Evolutionary conservation across 2,888 invertebrate species (phyloP), one percentile per base, ranked within the genome.

Genomic region (Temnothorax unifasciatus): DNA sequence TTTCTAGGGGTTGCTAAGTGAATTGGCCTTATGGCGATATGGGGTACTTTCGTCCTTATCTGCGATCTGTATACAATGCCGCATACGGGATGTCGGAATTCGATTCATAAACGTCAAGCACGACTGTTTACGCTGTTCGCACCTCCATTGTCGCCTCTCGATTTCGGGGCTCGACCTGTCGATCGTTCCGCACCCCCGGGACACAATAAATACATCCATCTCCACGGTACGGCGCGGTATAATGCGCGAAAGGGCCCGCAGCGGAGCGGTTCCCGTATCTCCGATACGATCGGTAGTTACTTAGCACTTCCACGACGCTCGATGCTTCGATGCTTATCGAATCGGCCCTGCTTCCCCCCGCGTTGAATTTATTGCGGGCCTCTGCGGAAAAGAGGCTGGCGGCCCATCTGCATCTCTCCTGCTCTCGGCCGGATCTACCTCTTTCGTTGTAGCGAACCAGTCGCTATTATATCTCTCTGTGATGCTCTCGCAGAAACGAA

Each of bases 291-390:
- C 94, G 92, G 93, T 93, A 93, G 94, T 94, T 94, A 94, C 93
- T 94, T 94, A 94, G 93, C 94, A 93, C 94, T 94, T 94, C 90
- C 92, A 91, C 89, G 93, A 93, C 92, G 92, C 91, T 91, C 91
- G 91, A 77, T 68, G 68, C 41, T 91, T 92, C 90, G 94, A 94
- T 94, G 87, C 90, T 91, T 93, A 94, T 94, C 94, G 88, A 91
- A 86, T 88, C 89, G 87, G 89, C 88, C 82, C 85, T 84, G 85
- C 5, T 6, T 34, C 89, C 89, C 86, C 82, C 87, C 92, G 92
- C 91, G 92, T 93, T 93, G 91, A 94, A 94, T 94, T 94, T 93
- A 94, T 94, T 92, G 92, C 92, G 88, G 90, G 89, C 90, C 91
- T 88, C 90, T 88, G 90, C 87, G 89, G 90, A 90, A 90, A 89